Percentiles rank a stretch among this genome's conserved stretches.
phyloP scores from a whole-genome alignment of 1,140 invertebrate species.

The Sogatella furcifera region DNA sequence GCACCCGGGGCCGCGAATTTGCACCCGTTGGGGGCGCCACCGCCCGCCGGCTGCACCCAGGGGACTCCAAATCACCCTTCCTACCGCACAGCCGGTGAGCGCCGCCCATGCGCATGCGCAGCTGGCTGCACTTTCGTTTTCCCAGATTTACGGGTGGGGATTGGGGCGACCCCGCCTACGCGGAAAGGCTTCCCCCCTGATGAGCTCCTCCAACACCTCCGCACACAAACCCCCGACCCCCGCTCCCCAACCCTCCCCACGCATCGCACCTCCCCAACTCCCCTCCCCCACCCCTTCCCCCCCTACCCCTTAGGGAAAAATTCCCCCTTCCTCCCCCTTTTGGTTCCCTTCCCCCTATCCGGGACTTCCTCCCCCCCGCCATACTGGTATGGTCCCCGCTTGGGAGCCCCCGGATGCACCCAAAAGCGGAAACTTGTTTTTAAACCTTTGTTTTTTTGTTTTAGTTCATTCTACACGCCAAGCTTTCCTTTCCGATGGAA shows the following conservation, averaged over 20 bases:
- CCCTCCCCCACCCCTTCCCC: constrained; percentile 69
- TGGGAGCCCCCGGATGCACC: constrained; percentile 48
- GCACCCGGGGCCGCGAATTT: constrained; percentile 87
- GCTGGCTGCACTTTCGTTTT: constrained; percentile 33
- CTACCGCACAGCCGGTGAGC: constrained; percentile 61
- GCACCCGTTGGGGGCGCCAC: constrained; percentile 52
- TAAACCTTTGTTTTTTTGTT: no score
- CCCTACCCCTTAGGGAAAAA: constrained; percentile 77
- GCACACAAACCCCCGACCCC: constrained; percentile 67
- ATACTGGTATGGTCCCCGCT: constrained; percentile 79
- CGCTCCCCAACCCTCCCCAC: no score
- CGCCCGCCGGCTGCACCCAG: constrained; percentile 77
- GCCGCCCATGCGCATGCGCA: constrained; percentile 27
- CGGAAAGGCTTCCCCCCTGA: constrained; percentile 88
- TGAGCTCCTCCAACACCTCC: constrained; percentile 88
- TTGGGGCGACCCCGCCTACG: constrained; percentile 73
- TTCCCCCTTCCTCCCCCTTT: constrained; percentile 49
- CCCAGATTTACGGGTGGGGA: constrained; percentile 73
- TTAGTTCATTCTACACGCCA: no score
- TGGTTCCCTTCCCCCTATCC: constrained; percentile 56
- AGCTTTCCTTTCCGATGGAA: no score
- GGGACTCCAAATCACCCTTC: constrained; percentile 43
- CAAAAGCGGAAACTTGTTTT: constrained; percentile 4
- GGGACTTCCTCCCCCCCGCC: constrained; percentile 45
- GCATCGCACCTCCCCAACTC: constrained; percentile 33